Percentiles rank a stretch among this genome's conserved stretches.
phyloP scores from a whole-genome alignment of 2,113 vertebrate genomes.

The Elgaria multicarinata region DNA sequence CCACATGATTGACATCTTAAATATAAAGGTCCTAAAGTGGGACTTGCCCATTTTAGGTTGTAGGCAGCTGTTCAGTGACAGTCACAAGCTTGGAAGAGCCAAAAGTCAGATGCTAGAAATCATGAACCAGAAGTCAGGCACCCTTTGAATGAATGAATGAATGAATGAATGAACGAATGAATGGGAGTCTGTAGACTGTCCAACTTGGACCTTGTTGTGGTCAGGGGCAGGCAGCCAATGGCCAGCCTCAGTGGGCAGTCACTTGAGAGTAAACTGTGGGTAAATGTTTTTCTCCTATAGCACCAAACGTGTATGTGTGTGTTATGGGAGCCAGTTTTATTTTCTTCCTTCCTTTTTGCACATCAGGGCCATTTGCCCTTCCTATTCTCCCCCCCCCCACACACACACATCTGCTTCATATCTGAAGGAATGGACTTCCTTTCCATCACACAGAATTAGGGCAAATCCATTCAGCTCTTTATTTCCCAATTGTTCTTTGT shows the following conservation, averaged over 20 bases:
- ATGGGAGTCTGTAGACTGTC: no score
- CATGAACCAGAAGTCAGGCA: no score
- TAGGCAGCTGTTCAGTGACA: no score
- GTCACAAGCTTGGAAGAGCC: no score
- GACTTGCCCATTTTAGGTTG: no score
- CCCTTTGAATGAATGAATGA: no score
- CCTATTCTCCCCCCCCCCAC: neutral
- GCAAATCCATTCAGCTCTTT: neutral
- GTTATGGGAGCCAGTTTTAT: neutral
- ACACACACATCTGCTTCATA: neutral
- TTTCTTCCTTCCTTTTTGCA: neutral
- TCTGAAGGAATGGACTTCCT: neutral
- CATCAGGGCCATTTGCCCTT: neutral
- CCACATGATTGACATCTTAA: no score
- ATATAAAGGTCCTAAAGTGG: no score
- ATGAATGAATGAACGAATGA: no score
- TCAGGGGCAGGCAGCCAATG: neutral
- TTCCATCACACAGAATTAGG: neutral
- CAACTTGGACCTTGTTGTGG: no score
- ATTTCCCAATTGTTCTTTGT: neutral
- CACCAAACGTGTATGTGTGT: neutral
- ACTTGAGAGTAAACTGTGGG: neutral
- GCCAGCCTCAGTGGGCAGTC: neutral
- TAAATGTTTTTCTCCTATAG: neutral
- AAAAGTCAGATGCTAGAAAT: no score